Percentiles rank a stretch among this genome's conserved stretches.
These are phyloP conservation scores for Eremophila alpestris DNA, from an alignment of 2,797 vertebrate species.

Conservation along the genomic window DNA sequence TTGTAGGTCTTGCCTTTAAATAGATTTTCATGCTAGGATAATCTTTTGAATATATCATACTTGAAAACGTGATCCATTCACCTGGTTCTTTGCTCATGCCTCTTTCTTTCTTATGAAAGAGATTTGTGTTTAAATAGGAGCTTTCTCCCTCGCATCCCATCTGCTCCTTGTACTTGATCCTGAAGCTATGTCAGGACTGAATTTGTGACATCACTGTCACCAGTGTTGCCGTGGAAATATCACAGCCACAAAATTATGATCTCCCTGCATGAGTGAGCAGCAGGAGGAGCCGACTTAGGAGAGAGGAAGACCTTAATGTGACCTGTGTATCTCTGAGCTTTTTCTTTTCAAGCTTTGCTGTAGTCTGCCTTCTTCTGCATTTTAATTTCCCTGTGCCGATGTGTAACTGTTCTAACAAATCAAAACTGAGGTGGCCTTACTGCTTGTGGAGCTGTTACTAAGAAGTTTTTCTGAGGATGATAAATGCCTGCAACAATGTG, in stretches of 20 bases:
- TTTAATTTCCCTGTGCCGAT: background rate
- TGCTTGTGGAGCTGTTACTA: background rate
- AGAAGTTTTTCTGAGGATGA: background rate
- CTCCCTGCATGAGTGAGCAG: constrained; percentile 52
- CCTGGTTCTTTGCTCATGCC: constrained; percentile 55
- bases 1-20: constrained; percentile 65
- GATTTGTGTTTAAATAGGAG: constrained; percentile 71
- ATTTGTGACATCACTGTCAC: constrained; percentile 65
- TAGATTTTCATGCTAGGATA: constrained; percentile 71
- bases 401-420: background rate
- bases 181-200: constrained; percentile 55
- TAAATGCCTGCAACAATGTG: background rate
- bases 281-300: background rate
- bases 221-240: constrained; percentile 65
- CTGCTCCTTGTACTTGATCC: constrained; percentile 64
- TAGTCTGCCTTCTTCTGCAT: background rate
- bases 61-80: constrained; percentile 66
- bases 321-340: background rate
- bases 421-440: background rate
- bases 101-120: constrained; percentile 70
- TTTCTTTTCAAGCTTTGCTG: constrained; percentile 1
- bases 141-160: constrained; percentile 70
- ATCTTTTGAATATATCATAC: constrained; percentile 69
- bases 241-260: constrained; percentile 50
- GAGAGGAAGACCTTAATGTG: constrained; percentile 20